Evolutionary conservation across 2,888 invertebrate species (phyloP), one percentile per base, ranked within the genome.

Genomic region (Caenorhabditis uteleia): DNA sequence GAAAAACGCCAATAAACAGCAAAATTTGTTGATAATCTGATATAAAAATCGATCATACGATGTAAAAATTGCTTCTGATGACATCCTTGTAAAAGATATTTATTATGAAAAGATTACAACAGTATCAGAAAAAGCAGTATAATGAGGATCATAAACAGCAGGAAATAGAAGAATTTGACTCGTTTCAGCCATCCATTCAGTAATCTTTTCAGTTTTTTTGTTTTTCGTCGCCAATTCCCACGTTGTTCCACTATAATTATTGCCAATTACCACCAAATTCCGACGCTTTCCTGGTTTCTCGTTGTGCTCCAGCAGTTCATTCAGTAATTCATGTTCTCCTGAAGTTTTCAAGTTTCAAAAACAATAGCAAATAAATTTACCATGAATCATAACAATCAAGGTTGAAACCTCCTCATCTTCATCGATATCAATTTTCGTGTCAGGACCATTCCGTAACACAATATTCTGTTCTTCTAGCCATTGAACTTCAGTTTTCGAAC

Each of bases 301-400:
- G 26, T 65, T 68, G 16, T 25, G 16, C n/a, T 59, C 34, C 34
- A 68, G 34, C 33, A 69, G 47, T n/a, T 43, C 42, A n/a, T 65
- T 49, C 5, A 72, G 33, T n/a, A 72, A 36, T 10, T 50, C 47
- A 39, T 72, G 69, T 31, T 55, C 55, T 21, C 29, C n/a, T 7
- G 38, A 21, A 12, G n/a, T 10, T 10, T 16, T 16, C 38, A 36
- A 34, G 16, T 8, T 33, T 36, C 21, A 38, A 16, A 20, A 48
- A 14, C n/a, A 29, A 14, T 31, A n/a, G 18, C n/a, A 27, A 16
- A 31, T 10, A 31, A 10, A 31, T 7, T 38, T 27, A 29, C 68
- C 70, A 23, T 70, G 70, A 39, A 70, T 68, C 1, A 67, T 36
- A 1, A 36, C 55, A 0, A 70, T 23, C 18, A 67, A 18, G 12